Evolutionary conservation across 2,888 invertebrate genomes (phyloP), one percentile per base, ranked within the genome.

Genomic region (Drosophila tripunctata): DNA sequence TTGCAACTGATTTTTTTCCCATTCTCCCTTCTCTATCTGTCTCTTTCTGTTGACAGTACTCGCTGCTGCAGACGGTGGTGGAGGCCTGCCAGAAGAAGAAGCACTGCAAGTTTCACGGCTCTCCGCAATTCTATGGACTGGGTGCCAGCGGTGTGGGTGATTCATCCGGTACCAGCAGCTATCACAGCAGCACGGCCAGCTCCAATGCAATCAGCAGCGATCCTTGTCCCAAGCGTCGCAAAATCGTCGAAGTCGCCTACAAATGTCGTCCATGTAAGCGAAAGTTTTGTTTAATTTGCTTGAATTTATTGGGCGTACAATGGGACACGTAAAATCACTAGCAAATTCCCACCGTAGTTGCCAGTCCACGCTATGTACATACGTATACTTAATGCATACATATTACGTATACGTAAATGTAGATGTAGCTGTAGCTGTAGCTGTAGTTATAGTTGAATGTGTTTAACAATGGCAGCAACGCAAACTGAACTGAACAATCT

Each of bases 221-320:
- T 92, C 98, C 98, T 0, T 99, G 99, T 90, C 98, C 98, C 10
- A 95, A 96, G 21, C 94, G 96, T 44, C 93, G 96, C 68, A 98
- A 98, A 92, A 98, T 97, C 92, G 96, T 98, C 78, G 97, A 98
- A 92, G 96, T 98, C 68, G 96, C 97, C 81, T 99, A 97, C 93
- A 98, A 98, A 92, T 99, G 99, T 93, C 94, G 97, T 92, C 99
- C 99, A 89, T 97, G 98, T 99, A 93, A 96, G 61, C 43, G 56
- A 66, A 70, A 74, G 57, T 78, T 77, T 71, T 61, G 75, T 80
- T 66, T 62, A 64, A 77, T 69, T 67, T 61, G 55, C 48, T 51
- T 44, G 62, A 75, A 73, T 75, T 76, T 78, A 73, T 75, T 78
- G 57, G 67, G 60, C 58, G 63, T 63, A 61, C 62, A 66, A 63